A percentile compares a stretch with the other conserved stretches of the same genome.
Evolutionary conservation across 2,888 invertebrate genomes (phyloP).

Genomic region (Archaeoteleia sp.): DNA sequence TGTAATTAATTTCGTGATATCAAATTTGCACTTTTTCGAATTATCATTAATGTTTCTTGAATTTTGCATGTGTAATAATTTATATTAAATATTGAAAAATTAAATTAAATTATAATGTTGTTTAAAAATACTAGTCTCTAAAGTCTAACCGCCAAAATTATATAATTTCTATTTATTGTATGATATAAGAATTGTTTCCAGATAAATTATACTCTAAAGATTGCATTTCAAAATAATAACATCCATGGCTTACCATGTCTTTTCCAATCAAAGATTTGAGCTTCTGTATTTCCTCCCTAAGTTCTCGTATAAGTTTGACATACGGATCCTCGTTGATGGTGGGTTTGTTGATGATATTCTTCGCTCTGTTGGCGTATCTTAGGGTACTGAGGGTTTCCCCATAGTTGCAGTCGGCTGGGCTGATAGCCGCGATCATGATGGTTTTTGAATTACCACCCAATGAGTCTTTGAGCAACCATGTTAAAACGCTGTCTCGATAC

Average conservation of each 20-base stretch:
- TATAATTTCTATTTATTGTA: no score
- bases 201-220: no score
- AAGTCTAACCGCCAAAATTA: no score
- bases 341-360: conserved; percentile 93
- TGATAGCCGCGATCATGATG: conserved; percentile 91
- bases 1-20: no score
- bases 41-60: no score
- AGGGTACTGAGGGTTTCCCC: conserved; percentile 90
- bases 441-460: conserved; percentile 93
- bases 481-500: conserved; percentile 90
- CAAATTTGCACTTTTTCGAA: no score
- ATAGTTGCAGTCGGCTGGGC: conserved; percentile 90
- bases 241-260: conserved; percentile 81
- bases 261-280: conserved; percentile 84
- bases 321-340: conserved; percentile 93
- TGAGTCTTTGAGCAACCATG: conserved; percentile 92
- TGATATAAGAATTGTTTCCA: no score
- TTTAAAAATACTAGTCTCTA: no score
- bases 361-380: conserved; percentile 91
- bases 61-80: no score
- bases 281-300: conserved; percentile 89
- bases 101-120: no score
- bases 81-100: no score
- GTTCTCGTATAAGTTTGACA: conserved; percentile 89
- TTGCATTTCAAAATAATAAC: no score